Conservation (phyloP, 2,113 vertebrate genomes). For the Mellivora capensis region DNA sequence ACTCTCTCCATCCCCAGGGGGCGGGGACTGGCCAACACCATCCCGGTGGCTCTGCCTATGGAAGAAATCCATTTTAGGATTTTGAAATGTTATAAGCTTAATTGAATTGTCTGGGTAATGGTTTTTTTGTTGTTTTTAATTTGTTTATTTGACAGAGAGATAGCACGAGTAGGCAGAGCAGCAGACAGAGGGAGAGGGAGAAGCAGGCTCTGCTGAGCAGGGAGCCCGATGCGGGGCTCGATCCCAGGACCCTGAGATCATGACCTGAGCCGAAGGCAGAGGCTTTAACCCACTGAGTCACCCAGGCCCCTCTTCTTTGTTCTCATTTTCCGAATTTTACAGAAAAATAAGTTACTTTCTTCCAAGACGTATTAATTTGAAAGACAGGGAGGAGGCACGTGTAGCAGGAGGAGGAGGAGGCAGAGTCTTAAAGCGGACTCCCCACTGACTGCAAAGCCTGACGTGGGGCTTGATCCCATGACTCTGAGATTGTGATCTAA, state of each 20-base stretch:
- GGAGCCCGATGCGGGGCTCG: no score
- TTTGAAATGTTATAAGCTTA: neutral
- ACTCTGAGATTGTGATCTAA: neutral
- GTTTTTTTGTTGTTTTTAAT: neutral
- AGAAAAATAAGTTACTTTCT: neutral
- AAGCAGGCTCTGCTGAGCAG: no score
- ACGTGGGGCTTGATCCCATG: fast-evolving
- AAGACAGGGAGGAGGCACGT: fast-evolving
- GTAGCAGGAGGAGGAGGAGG: neutral
- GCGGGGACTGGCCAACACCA: neutral
- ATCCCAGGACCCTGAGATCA: no score
- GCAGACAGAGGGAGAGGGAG: no score
- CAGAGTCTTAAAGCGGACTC: neutral
- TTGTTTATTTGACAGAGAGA: no score
- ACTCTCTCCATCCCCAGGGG: neutral
- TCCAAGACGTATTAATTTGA: neutral
- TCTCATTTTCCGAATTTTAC: neutral
- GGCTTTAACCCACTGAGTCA: no score
- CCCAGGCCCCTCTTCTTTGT: neutral
- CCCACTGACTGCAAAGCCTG: neutral
- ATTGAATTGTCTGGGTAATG: neutral
- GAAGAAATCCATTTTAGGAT: neutral
- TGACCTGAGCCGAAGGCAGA: no score
- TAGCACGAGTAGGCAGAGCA: no score
- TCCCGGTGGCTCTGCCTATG: neutral